These are phyloP conservation scores for Ceratina australensis DNA, from an alignment of 1,140 invertebrate species.

Conservation along the genomic window DNA sequence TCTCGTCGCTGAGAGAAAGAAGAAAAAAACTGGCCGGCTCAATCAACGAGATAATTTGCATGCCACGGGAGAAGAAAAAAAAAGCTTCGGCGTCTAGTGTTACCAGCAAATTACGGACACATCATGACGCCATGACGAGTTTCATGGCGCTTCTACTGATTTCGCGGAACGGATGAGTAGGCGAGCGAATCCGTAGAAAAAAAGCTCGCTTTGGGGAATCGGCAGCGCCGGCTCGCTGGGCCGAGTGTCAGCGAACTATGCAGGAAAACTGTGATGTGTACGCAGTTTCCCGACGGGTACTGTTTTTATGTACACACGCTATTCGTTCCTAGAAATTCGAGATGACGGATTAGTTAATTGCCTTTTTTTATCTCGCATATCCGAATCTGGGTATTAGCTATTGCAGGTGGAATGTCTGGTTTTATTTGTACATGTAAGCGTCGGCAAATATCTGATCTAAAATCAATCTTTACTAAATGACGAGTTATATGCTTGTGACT, in stretches of 20 bases:
- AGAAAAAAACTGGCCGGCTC: slow-evolving; percentile 45
- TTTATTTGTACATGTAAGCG: neutral
- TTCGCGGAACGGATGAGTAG: slow-evolving; percentile 9
- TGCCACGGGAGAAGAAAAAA: slow-evolving; percentile 7
- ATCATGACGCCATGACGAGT: slow-evolving; percentile 27
- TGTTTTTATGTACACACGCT: slow-evolving; percentile 3
- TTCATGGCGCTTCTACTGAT: neutral
- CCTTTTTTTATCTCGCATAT: neutral
- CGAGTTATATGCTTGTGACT: no score
- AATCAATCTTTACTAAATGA: no score
- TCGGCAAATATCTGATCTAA: neutral
- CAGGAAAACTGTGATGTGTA: neutral
- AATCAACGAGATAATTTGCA: slow-evolving; percentile 62
- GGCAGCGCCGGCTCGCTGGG: no score
- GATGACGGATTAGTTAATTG: neutral
- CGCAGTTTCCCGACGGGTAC: slow-evolving; percentile 3
- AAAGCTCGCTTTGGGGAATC: neutral
- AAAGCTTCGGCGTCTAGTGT: slow-evolving; percentile 2
- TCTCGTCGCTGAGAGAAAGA: slow-evolving; percentile 25
- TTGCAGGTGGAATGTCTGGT: neutral
- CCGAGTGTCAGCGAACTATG: neutral
- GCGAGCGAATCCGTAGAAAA: neutral
- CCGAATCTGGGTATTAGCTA: neutral
- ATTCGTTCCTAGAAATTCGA: slow-evolving; percentile 1
- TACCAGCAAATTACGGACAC: neutral